Base-by-base conservation (phyloP, 2,888 invertebrate species). In the Sphaerophoria taeniata region DNA sequence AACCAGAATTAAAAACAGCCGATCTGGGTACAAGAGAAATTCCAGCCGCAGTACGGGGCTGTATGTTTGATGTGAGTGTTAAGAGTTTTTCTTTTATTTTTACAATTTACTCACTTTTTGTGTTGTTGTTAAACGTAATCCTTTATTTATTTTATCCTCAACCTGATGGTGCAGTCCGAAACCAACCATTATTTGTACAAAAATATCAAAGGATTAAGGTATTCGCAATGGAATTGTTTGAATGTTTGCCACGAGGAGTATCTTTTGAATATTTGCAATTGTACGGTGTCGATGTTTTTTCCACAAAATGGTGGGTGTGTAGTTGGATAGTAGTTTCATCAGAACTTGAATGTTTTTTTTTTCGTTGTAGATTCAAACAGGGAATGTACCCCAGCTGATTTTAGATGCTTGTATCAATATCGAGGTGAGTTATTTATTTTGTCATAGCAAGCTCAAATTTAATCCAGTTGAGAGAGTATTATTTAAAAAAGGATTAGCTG, bases 191-290 rank as follows among this genome's bases (percentile, higher is more conserved):
- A 87, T 69, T 84, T 87, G 45, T 84, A 73, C 60, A 85, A 80
- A 65, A 86, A 77, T 9, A 70, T 89, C 9, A 87, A 79, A n/a
- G 88, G 87, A 60, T 84, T 89, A 16, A 76, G 65, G 0, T 87
- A 89, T 39, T 73, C 87, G 14, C 87, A 89, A 33, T 81, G 87
- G 36, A 92, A 92, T 80, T 92, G 92, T 31, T 65, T 90, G 4
- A 90, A 89, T 49, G 87, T 87, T 24, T 92, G 92, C 70, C 91
- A 91, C n/a, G 90, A 91, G 61, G 86, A 88, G 11, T 89, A 91
- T 77, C 56, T 90, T 61, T 16, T 90, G 3, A 84, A 87, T 34
- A 85, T 90, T 39, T 92, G 92, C 80, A 91, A 91, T 72, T 92
- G 92, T 69, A 88, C 91, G 2, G 31, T 91, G 56, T 88, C 90